Evolutionary conservation across 2,113 vertebrate genomes (phyloP), one percentile per base, ranked within the genome.

Genomic region (Bambusicola thoracicus): DNA sequence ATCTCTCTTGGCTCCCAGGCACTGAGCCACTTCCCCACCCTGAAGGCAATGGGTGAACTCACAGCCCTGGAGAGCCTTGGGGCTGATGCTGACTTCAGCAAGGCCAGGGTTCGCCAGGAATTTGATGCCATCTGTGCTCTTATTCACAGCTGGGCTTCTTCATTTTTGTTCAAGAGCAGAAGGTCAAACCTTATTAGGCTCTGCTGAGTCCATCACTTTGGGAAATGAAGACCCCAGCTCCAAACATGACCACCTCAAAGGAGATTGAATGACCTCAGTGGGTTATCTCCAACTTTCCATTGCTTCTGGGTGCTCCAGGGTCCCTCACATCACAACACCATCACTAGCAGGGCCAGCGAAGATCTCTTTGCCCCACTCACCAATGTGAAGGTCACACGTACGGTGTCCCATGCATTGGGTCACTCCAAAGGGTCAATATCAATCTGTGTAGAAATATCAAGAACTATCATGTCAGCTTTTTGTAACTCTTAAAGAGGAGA

Each of bases 91-190:
- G 40, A 30, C 30, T 41, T 68, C 6, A 36, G 17, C 58, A n/a
- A 3, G 4, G 11, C 69, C 20, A 2, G 7, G 19, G 8, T 6
- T 85, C 32, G 20, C 3, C 0, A 0, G 41, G 18, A 40, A 4
- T 40, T 68, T 61, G 48, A 51, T 85, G 32, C n/a, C 53, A 13
- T 76, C 63, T 74, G 27, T 82, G 0, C 10, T 73, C 70, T 44
- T 73, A 10, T 48, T 81, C 73, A 29, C 19, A 55, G 49, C 5
- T 20, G 51, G 17, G 11, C 1, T 80, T 62, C 44, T 65, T 30
- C 22, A 5, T 82, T 62, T 68, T 79, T 20, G 5, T 29, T 49
- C 34, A 5, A 2, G 20, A 51, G 5, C 22, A 4, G 18, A 56
- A 19, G 51, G 67, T 49, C 63, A 48, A 36, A 29, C 30, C 18